Conservation (phyloP, 2,888 invertebrate genomes). For the Patella depressa region DNA sequence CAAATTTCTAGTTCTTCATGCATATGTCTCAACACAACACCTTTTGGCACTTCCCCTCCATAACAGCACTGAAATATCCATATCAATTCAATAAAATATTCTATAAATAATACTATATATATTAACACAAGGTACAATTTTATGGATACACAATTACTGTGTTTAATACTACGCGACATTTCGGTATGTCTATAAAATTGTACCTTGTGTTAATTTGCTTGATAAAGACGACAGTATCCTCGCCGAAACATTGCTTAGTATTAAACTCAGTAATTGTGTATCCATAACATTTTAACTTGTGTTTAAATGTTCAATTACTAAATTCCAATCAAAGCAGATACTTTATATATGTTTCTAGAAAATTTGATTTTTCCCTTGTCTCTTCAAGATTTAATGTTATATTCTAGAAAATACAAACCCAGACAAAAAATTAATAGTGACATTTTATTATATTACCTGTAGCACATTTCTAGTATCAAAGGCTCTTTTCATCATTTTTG, state of each 20-base stretch:
- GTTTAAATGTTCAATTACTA: no score
- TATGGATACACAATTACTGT: no score
- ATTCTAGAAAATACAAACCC: no score
- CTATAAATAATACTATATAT: no score
- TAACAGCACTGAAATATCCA: constrained; percentile 65
- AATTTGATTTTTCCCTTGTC: no score
- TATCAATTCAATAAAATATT: background rate
- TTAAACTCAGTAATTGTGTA: background rate
- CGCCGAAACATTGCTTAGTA: no score
- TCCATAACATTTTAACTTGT: background rate
- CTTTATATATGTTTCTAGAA: no score
- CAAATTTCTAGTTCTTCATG: constrained; percentile 70
- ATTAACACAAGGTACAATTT: no score
- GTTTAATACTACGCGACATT: no score
- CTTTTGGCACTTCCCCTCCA: constrained; percentile 70
- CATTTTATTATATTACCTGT: constrained; percentile 55
- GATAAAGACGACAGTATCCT: background rate
- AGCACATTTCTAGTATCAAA: constrained; percentile 71
- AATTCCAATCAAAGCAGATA: no score
- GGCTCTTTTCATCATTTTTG: constrained; percentile 71
- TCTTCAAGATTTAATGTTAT: no score
- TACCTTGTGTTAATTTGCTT: background rate
- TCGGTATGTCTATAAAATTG: no score
- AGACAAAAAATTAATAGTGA: background rate
- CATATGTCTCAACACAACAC: constrained; percentile 68